Evolutionary conservation across 2,797 vertebrate species (phyloP), one percentile per base, ranked within the genome.

Genomic region (Sebastes oblongus): DNA sequence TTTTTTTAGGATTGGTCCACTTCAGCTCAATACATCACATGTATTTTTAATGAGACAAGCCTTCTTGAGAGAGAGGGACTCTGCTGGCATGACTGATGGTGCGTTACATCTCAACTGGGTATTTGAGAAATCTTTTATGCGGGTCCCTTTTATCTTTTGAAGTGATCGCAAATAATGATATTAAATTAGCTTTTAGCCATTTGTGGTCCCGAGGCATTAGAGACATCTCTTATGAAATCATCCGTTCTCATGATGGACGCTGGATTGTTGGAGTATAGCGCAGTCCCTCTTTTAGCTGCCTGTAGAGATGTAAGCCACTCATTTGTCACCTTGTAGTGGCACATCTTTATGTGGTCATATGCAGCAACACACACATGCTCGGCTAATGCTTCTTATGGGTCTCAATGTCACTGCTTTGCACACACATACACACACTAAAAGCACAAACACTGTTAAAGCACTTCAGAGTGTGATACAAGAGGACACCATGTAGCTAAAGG

Each of bases 31-130:
- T 80, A 85, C 81, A 30, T 76, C 22, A 5, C 88, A 89, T 91
- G 81, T 85, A 87, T 92, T 88, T 93, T 92, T 92, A 90, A 93
- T 90, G 87, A 89, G 86, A 91, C 80, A 72, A 87, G 80, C 58
- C 75, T 89, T 82, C 77, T 54, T 78, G 86, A 91, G 78, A 66
- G 80, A 86, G 69, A 85, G 58, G 75, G 54, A 81, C 66, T 84
- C 58, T 80, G 86, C 59, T 70, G 55, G 81, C 78, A 67, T 46
- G 77, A 77, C 79, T 77, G 82, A 85, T 75, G 77, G 84, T 85
- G 82, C 82, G 68, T 85, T 71, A 84, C 75, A 79, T 73, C 83
- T 88, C 82, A 75, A 81, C 77, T 68, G 83, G 85, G 76, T 72
- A 77, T 86, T 84, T 75, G 65, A 87, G 60, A 84, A 75, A 81